Conservation (phyloP, 2,888 invertebrate species). For the Orthosia gracilis region DNA sequence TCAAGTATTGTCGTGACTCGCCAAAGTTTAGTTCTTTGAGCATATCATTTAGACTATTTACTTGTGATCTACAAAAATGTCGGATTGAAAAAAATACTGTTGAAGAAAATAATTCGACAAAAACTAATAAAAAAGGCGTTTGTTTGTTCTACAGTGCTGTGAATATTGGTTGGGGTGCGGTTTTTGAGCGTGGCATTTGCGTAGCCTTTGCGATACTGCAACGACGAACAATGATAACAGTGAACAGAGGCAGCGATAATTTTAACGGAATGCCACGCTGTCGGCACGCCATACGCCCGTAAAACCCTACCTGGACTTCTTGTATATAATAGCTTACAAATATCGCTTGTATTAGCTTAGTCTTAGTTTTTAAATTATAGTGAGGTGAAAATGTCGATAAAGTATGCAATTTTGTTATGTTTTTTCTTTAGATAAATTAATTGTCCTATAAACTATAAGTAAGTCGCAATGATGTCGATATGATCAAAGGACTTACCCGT, state of each 20-base stretch:
- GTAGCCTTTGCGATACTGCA: not conserved
- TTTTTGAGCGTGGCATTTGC: conserved; percentile 16
- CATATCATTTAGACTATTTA: not conserved
- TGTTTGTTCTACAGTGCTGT: conserved; percentile 78
- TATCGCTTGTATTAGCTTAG: conserved; percentile 68
- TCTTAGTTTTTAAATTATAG: conserved; percentile 43
- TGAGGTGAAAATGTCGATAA: conserved; percentile 33
- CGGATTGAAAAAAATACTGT: conserved; percentile 48
- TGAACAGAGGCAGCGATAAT: not conserved
- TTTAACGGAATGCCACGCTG: conserved; percentile 6
- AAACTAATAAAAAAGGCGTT: conserved; percentile 68
- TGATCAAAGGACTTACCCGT: not conserved
- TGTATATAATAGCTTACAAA: conserved; percentile 73
- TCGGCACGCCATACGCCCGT: not conserved
- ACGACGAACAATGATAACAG: not conserved
- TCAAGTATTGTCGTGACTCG: conserved; percentile 15
- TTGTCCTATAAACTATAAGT: not conserved
- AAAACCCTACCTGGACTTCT: conserved; percentile 37
- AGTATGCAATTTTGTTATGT: conserved; percentile 10
- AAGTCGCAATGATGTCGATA: not conserved
- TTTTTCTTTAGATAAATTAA: conserved; percentile 14
- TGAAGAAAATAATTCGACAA: conserved; percentile 44
- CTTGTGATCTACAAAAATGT: conserved; percentile 37
- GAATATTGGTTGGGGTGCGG: conserved; percentile 64
- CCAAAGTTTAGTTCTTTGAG: conserved; percentile 4